These are phyloP conservation scores for Neolamprologus caudopunctatus DNA, from an alignment of 2,113 vertebrate species.

Conservation along the genomic window DNA sequence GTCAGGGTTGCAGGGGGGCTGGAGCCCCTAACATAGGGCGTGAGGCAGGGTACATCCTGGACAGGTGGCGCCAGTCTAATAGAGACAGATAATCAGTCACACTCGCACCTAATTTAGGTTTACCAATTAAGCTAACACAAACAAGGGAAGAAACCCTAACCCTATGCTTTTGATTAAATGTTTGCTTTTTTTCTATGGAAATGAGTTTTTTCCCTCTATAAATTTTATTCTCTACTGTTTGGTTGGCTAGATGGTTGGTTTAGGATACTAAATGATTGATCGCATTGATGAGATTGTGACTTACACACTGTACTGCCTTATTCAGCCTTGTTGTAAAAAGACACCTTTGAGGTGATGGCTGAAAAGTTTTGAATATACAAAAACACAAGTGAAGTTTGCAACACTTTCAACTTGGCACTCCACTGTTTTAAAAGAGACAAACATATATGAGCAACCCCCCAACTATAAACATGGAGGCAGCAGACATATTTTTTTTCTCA, in stretches of 20 bases:
- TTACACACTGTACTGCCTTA: not conserved
- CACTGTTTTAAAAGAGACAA: not conserved
- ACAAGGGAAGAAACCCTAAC: not conserved
- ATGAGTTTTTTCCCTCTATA: not conserved
- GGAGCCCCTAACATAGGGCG: not conserved
- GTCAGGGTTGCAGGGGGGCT: rapidly evolving
- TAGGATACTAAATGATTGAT: not conserved
- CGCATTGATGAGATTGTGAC: not conserved
- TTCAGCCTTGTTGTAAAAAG: not conserved
- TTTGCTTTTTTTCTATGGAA: not conserved
- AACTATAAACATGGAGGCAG: not conserved
- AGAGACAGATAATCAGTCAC: not conserved
- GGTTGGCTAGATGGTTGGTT: not conserved
- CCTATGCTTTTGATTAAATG: not conserved
- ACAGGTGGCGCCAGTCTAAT: not conserved
- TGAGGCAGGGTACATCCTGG: not conserved
- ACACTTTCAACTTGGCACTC: not conserved
- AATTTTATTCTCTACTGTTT: not conserved
- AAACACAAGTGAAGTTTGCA: not conserved
- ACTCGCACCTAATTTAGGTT: not conserved
- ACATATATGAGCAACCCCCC: not conserved
- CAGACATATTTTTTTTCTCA: not conserved
- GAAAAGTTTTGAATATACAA: not conserved
- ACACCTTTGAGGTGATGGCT: not conserved
- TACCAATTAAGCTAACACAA: not conserved